Conservation (phyloP, 2,797 vertebrate genomes). For the Pachyuromys duprasi region DNA sequence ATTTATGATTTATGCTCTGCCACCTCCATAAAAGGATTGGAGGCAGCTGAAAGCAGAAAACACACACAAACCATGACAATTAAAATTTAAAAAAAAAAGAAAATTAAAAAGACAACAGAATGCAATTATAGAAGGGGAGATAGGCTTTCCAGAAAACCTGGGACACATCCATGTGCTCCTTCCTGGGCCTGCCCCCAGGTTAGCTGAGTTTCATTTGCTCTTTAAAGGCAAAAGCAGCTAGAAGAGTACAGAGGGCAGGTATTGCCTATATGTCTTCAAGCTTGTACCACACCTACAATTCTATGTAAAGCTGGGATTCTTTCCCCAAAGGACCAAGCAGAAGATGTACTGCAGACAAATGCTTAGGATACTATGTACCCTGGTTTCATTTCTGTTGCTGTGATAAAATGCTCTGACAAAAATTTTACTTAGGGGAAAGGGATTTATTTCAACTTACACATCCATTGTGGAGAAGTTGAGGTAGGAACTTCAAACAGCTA, state of each 20-base stretch:
- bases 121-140: constrained; percentile 7
- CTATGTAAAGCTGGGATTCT: neutral
- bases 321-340: neutral
- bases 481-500: neutral
- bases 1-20: constrained; percentile 75
- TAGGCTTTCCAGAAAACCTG: constrained; percentile 44
- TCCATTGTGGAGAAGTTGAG: no score
- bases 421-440: neutral
- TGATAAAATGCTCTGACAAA: neutral
- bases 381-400: neutral
- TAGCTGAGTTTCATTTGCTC: neutral
- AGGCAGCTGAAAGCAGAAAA: constrained; percentile 66
- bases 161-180: neutral
- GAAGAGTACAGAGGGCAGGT: neutral
- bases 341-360: constrained; percentile 19
- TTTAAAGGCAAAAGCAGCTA: neutral
- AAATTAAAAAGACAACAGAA: constrained; percentile 55
- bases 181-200: neutral
- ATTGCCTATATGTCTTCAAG: neutral
- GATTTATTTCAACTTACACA: neutral
- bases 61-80: constrained; percentile 53
- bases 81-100: constrained; percentile 56
- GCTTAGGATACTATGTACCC: neutral
- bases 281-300: neutral
- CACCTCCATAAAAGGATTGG: constrained; percentile 65